These are phyloP conservation scores for Nysson spinosus DNA, from an alignment of 2,888 invertebrate genomes.

Conservation along the genomic window DNA sequence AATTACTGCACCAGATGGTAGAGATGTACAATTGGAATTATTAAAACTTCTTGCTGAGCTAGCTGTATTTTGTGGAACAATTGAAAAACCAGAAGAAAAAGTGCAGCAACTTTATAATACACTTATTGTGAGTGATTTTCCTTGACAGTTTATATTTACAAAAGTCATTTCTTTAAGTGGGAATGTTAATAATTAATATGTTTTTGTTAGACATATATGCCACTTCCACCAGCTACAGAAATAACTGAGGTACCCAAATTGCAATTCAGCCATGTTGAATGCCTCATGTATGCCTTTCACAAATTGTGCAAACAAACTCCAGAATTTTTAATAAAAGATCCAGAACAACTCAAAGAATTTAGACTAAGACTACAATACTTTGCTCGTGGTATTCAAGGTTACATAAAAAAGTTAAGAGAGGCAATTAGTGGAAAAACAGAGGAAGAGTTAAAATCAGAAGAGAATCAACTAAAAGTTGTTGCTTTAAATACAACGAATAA, in stretches of 20 bases:
- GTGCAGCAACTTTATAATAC: constrained; percentile 88
- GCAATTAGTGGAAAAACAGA: constrained; percentile 84
- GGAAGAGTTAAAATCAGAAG: constrained; percentile 86
- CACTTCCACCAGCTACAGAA: constrained; percentile 88
- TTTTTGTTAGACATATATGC: constrained; percentile 87
- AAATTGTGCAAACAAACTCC: constrained; percentile 89
- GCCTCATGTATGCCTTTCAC: constrained; percentile 87
- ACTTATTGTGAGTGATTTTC: constrained; percentile 82
- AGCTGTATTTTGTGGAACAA: constrained; percentile 85
- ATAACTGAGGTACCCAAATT: constrained; percentile 86
- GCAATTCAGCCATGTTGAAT: constrained; percentile 96
- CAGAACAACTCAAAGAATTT: constrained; percentile 91
- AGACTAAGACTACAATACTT: constrained; percentile 93
- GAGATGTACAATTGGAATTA: constrained; percentile 86
- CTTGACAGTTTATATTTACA: neutral
- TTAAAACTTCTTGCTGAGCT: constrained; percentile 93
- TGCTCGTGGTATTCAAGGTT: constrained; percentile 94
- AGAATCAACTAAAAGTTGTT: constrained; percentile 87
- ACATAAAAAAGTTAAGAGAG: constrained; percentile 85
- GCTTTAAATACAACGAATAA: constrained; percentile 95
- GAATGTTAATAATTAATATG: constrained; percentile 16
- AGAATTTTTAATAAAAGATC: constrained; percentile 85
- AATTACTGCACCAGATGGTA: constrained; percentile 81
- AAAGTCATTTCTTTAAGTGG: neutral
- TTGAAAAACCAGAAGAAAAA: constrained; percentile 86